A percentile compares a stretch with the other conserved stretches of the same genome.
phyloP scores from a whole-genome alignment of 2,797 vertebrate genomes.

The Gymnodraco acuticeps region DNA sequence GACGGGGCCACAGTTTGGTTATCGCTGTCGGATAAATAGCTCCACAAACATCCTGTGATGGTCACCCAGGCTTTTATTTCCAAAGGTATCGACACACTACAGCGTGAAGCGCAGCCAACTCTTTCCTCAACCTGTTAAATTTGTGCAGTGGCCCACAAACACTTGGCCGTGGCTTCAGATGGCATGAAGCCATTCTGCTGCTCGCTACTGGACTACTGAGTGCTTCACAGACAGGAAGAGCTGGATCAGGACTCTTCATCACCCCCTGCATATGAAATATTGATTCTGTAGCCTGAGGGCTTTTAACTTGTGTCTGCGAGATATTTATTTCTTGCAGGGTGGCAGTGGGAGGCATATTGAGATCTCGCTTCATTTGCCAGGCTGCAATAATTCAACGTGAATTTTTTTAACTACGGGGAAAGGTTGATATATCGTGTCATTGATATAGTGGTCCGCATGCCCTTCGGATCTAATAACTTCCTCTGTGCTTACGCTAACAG shows the following conservation, averaged over 20 bases:
- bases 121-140: constrained; percentile 66
- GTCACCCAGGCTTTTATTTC: constrained; percentile 55
- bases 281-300: constrained; percentile 70
- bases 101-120: constrained; percentile 47
- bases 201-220: constrained; percentile 57
- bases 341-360: constrained; percentile 41
- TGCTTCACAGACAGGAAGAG: constrained; percentile 64
- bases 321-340: constrained; percentile 66
- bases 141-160: constrained; percentile 64
- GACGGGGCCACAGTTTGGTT: constrained; percentile 32
- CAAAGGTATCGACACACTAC: constrained; percentile 37
- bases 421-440: constrained; percentile 57
- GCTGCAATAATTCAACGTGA: constrained; percentile 63
- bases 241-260: constrained; percentile 71
- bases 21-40: constrained; percentile 31
- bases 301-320: constrained; percentile 71
- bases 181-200: constrained; percentile 59
- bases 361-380: constrained; percentile 60
- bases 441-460: constrained; percentile 46
- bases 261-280: constrained; percentile 73
- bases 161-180: constrained; percentile 61
- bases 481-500: constrained; percentile 52
- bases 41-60: constrained; percentile 15
- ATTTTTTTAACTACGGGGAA: constrained; percentile 53
- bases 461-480: constrained; percentile 66